Evolutionary conservation across 2,113 vertebrate genomes (phyloP).

Genomic region (Cyprinodon variegatus): DNA sequence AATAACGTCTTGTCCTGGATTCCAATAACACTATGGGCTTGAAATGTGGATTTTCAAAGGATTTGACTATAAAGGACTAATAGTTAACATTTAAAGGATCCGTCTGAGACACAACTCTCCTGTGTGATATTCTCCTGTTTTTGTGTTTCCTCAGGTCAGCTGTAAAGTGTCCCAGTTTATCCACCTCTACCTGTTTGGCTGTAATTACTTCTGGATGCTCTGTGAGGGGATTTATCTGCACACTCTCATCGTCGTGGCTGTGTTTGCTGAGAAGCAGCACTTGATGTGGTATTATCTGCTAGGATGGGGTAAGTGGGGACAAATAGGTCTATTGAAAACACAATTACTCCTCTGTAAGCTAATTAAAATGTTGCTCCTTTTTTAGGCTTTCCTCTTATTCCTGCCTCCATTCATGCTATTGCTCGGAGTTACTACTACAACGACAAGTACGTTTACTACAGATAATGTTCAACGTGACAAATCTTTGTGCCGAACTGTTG

Average conservation of each 20-base stretch:
- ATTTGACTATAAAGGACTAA: no score
- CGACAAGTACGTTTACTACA: constrained; percentile 87
- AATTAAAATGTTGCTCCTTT: background rate
- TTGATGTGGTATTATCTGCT: constrained; percentile 97
- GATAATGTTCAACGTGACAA: background rate
- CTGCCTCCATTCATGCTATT: constrained; percentile 90
- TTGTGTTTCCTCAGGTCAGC: constrained; percentile 79
- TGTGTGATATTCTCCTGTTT: background rate
- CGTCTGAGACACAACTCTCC: no score
- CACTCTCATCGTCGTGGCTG: constrained; percentile 97
- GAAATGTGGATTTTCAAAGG: no score
- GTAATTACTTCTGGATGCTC: constrained; percentile 99
- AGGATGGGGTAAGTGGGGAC: constrained; percentile 90
- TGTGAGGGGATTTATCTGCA: constrained; percentile 98
- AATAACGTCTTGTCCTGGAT: no score
- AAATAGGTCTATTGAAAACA: background rate
- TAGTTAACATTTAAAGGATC: no score
- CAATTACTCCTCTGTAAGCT: background rate
- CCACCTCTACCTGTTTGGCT: constrained; percentile 93
- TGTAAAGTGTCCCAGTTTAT: constrained; percentile 95
- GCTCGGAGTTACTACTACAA: constrained; percentile 95
- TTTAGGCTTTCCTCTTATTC: constrained; percentile 94
- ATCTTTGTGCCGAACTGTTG: background rate
- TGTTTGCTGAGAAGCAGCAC: constrained; percentile 97
- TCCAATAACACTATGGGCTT: no score